Percentiles rank a stretch among this genome's conserved stretches.
Conservation (phyloP, 2,888 invertebrate genomes). For the Ectropis crepuscularia region DNA sequence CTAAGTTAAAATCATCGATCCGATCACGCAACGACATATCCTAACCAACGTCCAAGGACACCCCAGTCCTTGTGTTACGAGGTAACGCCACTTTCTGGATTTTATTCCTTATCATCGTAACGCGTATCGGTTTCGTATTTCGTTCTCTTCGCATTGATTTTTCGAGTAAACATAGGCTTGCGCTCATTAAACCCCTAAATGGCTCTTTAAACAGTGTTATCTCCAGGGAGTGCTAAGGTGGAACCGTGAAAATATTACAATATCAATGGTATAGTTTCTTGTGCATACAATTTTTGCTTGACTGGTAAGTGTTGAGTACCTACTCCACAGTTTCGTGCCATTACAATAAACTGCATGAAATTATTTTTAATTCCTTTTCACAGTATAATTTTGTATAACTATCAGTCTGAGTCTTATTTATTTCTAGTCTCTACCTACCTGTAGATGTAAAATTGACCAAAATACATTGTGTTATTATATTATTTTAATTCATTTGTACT, state of each 20-base stretch:
- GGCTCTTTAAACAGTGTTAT: constrained; percentile 14
- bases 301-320: no score
- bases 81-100: constrained; percentile 23
- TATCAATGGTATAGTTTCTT: no score
- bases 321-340: no score
- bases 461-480: no score
- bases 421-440: no score
- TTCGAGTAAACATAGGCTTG: constrained; percentile 62
- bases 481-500: no score
- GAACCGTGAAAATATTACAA: constrained; percentile 6
- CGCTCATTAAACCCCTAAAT: constrained; percentile 16
- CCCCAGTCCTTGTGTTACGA: constrained; percentile 18
- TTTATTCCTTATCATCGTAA: constrained; percentile 32
- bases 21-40: constrained; percentile 49
- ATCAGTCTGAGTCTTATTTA: no score
- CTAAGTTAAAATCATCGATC: constrained; percentile 30
- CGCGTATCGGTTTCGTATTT: constrained; percentile 11
- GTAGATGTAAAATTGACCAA: no score
- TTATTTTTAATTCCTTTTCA: no score
- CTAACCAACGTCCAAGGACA: constrained; percentile 60
- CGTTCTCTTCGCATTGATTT: constrained; percentile 65
- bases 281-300: no score
- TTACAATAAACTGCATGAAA: no score
- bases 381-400: no score
- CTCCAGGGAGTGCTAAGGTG: constrained; percentile 20